A percentile compares a stretch with the other conserved stretches of the same genome.
Conservation (phyloP, 2,113 vertebrate genomes). For the Pluvianellus socialis region DNA sequence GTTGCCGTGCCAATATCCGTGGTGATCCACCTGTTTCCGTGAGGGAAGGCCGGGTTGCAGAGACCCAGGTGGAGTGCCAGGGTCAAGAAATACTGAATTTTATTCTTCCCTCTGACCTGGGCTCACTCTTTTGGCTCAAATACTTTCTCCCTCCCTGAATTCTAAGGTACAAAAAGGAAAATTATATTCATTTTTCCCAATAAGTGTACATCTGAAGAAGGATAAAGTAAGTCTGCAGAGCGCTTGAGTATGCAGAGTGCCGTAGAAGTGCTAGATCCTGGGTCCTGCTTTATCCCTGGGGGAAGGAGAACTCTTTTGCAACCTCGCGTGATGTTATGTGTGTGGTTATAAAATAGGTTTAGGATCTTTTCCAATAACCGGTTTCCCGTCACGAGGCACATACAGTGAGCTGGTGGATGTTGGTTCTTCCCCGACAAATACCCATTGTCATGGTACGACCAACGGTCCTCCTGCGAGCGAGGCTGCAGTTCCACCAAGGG, state of each 20-base stretch:
- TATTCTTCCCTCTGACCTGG: not conserved
- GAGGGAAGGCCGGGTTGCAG: not conserved
- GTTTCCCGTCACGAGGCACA: not conserved
- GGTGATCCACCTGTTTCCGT: not conserved
- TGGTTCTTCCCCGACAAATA: not conserved
- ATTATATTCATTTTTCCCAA: not conserved
- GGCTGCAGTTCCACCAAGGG: not conserved
- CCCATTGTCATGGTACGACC: accelerated
- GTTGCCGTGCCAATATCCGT: not conserved
- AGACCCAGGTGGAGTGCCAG: not conserved
- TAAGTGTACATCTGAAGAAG: not conserved
- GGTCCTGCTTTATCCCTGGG: not conserved
- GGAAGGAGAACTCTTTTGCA: not conserved
- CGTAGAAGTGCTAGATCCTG: not conserved
- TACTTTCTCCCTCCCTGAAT: not conserved
- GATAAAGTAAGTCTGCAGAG: not conserved
- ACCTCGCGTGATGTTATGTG: accelerated
- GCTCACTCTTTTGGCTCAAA: not conserved
- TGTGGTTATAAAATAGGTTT: not conserved
- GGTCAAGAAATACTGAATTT: not conserved
- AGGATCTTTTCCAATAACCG: not conserved
- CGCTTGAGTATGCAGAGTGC: not conserved
- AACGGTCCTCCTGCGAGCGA: not conserved
- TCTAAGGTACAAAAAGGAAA: not conserved
- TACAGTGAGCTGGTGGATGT: accelerated